phyloP scores from a whole-genome alignment of 2,888 invertebrate species.

The Pachliopta kotzebuea region DNA sequence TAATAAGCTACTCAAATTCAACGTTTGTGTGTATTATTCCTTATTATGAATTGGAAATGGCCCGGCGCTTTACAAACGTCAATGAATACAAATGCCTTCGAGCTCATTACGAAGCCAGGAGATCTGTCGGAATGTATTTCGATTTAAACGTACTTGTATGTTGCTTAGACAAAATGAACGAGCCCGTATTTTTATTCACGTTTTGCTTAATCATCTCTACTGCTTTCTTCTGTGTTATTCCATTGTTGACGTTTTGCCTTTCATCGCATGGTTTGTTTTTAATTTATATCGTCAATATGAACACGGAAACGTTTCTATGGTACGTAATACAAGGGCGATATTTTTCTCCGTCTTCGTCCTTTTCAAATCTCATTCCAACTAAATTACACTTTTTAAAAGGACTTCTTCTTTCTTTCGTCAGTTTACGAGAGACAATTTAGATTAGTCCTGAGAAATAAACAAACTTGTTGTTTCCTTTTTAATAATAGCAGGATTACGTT shows the following conservation, averaged over 20 bases:
- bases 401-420: slow-evolving; percentile 22
- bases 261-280: slow-evolving; percentile 19
- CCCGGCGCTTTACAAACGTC: slow-evolving; percentile 46
- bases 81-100: slow-evolving; percentile 45
- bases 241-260: slow-evolving; percentile 22
- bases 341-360: slow-evolving; percentile 22
- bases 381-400: slow-evolving; percentile 27
- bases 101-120: slow-evolving; percentile 43
- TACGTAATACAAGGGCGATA: slow-evolving; percentile 12
- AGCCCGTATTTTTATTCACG: slow-evolving; percentile 3
- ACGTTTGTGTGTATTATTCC: slow-evolving; percentile 37
- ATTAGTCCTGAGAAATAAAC: slow-evolving; percentile 18
- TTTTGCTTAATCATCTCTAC: slow-evolving; percentile 17
- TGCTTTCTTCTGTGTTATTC: slow-evolving; percentile 8
- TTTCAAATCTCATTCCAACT: slow-evolving; percentile 26
- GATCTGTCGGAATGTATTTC: slow-evolving; percentile 29
- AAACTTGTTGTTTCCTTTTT: slow-evolving; percentile 15
- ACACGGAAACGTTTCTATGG: slow-evolving; percentile 14
- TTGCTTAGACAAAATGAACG: slow-evolving; percentile 9
- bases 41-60: slow-evolving; percentile 43
- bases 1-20: slow-evolving; percentile 34
- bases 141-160: slow-evolving; percentile 31
- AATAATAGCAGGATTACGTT: neutral
- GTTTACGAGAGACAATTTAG: slow-evolving; percentile 21
- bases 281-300: slow-evolving; percentile 21